phyloP scores from a whole-genome alignment of 2,888 invertebrate species.

The Patella ulyssiponensis region DNA sequence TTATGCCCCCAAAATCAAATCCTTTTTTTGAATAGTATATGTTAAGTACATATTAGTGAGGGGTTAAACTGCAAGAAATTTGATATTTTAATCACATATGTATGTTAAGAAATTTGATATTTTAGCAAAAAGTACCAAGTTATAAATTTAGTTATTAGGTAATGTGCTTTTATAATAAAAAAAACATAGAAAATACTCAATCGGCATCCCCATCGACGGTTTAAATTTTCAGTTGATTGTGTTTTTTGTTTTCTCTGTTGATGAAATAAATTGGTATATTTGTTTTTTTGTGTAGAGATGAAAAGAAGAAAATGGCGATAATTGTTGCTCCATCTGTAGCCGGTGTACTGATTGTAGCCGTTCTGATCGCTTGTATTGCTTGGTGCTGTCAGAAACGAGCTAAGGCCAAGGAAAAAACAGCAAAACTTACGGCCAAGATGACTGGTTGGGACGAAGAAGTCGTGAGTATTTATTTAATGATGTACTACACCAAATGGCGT shows the following conservation, averaged over 20 bases:
- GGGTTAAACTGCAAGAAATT: too few species aligned
- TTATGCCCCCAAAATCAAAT: too few species aligned
- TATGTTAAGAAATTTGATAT: too few species aligned
- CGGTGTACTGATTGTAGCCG: constrained; percentile 44
- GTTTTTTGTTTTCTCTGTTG: neutral
- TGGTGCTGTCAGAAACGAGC: constrained; percentile 83
- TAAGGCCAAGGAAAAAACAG: constrained; percentile 89
- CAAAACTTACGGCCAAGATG: constrained; percentile 89
- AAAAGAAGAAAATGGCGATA: constrained; percentile 53
- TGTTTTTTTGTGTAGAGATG: constrained; percentile 44
- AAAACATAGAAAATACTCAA: too few species aligned
- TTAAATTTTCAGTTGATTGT: neutral
- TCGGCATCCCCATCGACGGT: too few species aligned
- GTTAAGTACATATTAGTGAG: too few species aligned
- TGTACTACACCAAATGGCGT: neutral
- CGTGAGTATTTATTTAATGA: constrained; percentile 42
- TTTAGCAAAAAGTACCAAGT: too few species aligned
- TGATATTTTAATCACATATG: too few species aligned
- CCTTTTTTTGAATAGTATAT: too few species aligned
- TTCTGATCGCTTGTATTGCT: constrained; percentile 65
- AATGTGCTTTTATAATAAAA: too few species aligned
- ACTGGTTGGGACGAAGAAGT: constrained; percentile 82
- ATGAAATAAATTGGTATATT: too few species aligned
- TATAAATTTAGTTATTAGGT: too few species aligned
- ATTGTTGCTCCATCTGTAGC: constrained; percentile 47